A percentile compares a stretch with the other conserved stretches of the same genome.
These are phyloP conservation scores for Trachops cirrhosus DNA, from an alignment of 2,797 vertebrate species.

Conservation along the genomic window DNA sequence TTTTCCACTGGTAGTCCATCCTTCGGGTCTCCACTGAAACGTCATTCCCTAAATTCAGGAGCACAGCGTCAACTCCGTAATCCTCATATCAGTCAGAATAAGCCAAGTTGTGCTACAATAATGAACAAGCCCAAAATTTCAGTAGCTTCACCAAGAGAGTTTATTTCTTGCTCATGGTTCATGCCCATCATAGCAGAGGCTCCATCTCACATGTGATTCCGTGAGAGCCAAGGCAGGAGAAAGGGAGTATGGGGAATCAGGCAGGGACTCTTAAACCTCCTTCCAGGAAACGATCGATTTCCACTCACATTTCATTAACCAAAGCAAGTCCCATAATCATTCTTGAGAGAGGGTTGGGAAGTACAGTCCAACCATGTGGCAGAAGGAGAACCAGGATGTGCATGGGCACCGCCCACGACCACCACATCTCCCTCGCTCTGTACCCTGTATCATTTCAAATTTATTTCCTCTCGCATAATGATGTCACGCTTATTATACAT, in stretches of 20 bases:
- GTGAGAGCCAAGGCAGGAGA: background rate
- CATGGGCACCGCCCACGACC: background rate
- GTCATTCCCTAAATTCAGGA: background rate
- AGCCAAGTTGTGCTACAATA: background rate
- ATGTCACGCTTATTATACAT: background rate
- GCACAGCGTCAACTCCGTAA: background rate
- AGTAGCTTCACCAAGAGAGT: background rate
- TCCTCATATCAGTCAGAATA: background rate
- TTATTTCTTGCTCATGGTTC: background rate
- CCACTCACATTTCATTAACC: background rate
- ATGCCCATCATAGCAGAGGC: background rate
- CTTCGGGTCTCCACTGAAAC: background rate
- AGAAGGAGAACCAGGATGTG: background rate
- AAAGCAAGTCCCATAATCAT: background rate
- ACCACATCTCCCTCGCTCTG: background rate
- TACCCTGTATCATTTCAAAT: background rate
- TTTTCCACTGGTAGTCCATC: background rate
- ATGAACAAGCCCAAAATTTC: background rate
- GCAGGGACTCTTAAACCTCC: background rate
- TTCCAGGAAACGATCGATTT: background rate
- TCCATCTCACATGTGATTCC: background rate
- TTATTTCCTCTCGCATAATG: background rate
- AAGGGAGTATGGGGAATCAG: background rate
- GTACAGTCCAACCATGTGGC: background rate
- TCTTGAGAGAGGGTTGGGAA: background rate